Conservation (phyloP, 2,113 vertebrate genomes). For the Butorides virescens region DNA sequence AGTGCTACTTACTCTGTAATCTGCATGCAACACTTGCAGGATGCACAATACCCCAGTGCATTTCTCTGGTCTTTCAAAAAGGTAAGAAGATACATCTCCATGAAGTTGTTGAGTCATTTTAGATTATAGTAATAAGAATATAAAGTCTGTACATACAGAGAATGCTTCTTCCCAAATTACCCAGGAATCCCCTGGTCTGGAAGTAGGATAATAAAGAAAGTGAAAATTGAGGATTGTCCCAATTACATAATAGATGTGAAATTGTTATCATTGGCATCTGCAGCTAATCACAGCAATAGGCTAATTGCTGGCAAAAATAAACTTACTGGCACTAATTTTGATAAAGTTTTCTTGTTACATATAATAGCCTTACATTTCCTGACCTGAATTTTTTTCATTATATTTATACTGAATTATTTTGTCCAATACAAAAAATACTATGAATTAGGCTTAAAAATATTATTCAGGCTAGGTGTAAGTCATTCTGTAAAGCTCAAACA, state of each 20-base stretch:
- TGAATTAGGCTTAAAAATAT: background rate
- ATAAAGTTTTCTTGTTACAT: background rate
- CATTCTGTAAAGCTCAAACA: background rate
- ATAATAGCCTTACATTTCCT: background rate
- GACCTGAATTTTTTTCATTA: background rate
- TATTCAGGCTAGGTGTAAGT: background rate
- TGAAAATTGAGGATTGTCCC: background rate
- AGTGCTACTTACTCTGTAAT: background rate
- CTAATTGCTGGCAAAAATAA: background rate
- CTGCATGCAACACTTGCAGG: background rate
- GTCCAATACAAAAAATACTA: background rate
- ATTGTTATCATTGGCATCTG: background rate
- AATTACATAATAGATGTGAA: background rate
- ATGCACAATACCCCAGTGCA: background rate
- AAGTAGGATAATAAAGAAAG: background rate
- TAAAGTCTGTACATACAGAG: background rate
- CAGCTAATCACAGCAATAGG: background rate
- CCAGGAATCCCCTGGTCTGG: background rate
- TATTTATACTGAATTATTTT: background rate
- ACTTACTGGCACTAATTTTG: background rate
- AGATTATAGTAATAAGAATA: background rate
- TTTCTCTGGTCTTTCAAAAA: background rate
- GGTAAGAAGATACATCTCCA: background rate
- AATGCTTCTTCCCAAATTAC: background rate
- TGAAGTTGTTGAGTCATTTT: rapidly evolving